phyloP scores from a whole-genome alignment of 1,140 invertebrate species.

The Scaptomyza pallida region DNA sequence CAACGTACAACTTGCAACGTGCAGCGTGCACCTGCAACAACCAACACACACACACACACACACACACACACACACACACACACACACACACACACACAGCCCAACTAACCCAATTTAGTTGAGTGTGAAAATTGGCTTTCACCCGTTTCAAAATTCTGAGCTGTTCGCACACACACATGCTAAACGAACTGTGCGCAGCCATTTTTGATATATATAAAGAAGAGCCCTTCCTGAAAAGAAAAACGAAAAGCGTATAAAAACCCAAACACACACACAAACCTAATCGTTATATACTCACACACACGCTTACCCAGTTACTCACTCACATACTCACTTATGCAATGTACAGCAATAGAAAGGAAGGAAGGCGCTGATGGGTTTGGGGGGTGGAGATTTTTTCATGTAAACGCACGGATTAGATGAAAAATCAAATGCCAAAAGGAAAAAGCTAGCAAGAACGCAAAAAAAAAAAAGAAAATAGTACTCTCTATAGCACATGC shows the following conservation, averaged over 20 bases:
- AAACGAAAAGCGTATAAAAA: slow-evolving; percentile 3
- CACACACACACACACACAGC: slow-evolving; percentile 2
- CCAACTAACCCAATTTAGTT: slow-evolving; percentile 79
- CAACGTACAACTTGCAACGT: slow-evolving; percentile 36
- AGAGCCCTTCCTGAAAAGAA: slow-evolving; percentile 20
- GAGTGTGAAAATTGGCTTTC: slow-evolving; percentile 81
- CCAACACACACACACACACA: slow-evolving; percentile 15
- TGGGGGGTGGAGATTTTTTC: slow-evolving; percentile 12
- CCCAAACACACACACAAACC: slow-evolving; percentile 24
- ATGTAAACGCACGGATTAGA: slow-evolving; percentile 78
- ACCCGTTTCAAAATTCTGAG: slow-evolving; percentile 76
- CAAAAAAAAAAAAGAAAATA: slow-evolving; percentile 26
- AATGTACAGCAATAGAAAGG: neutral
- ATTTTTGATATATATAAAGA: slow-evolving; percentile 65
- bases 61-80: slow-evolving; percentile 16
- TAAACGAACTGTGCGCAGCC: slow-evolving; percentile 46
- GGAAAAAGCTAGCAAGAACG: too few relatives aligned
- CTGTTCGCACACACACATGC: slow-evolving; percentile 43
- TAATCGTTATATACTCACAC: slow-evolving; percentile 63
- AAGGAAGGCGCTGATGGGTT: too few relatives aligned
- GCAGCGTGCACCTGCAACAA: slow-evolving; percentile 59
- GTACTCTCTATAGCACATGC: slow-evolving; percentile 54
- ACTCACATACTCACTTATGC: slow-evolving; percentile 8
- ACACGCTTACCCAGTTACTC: slow-evolving; percentile 22
- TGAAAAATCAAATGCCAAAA: slow-evolving; percentile 74